Percentiles rank a stretch among this genome's conserved stretches.
These are phyloP conservation scores for Nymphicus hollandicus DNA, from an alignment of 2,113 vertebrate genomes.

Conservation along the genomic window DNA sequence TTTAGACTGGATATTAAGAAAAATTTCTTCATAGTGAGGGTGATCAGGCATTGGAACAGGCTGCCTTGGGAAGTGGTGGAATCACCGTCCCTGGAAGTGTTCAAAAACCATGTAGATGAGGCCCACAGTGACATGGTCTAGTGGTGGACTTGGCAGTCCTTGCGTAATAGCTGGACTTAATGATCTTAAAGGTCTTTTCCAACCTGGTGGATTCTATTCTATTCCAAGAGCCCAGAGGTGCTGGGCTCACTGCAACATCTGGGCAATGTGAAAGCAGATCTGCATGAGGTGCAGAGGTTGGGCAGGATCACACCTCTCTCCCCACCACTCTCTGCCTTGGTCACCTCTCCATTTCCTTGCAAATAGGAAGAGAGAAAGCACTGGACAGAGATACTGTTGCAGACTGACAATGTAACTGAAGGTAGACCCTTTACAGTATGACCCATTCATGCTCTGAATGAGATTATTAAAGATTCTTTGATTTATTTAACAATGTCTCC, in stretches of 20 bases:
- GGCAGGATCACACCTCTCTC: not conserved
- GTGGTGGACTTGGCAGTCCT: not conserved
- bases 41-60: not conserved
- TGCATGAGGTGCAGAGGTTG: not conserved
- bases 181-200: not conserved
- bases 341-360: not conserved
- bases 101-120: not conserved
- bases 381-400: not conserved
- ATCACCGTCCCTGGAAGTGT: not conserved
- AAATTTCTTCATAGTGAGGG: not conserved
- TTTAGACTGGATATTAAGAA: not conserved
- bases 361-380: not conserved
- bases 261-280: accelerated
- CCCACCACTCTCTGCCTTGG: not conserved
- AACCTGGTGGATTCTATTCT: not conserved
- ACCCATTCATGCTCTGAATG: not conserved
- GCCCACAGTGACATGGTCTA: not conserved
- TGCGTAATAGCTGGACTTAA: not conserved
- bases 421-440: not conserved
- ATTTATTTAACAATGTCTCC: not conserved
- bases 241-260: not conserved
- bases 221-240: not conserved
- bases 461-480: not conserved
- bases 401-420: not conserved
- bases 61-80: not conserved